phyloP scores from a whole-genome alignment of 2,797 vertebrate genomes.

The Thamnophis elegans region DNA sequence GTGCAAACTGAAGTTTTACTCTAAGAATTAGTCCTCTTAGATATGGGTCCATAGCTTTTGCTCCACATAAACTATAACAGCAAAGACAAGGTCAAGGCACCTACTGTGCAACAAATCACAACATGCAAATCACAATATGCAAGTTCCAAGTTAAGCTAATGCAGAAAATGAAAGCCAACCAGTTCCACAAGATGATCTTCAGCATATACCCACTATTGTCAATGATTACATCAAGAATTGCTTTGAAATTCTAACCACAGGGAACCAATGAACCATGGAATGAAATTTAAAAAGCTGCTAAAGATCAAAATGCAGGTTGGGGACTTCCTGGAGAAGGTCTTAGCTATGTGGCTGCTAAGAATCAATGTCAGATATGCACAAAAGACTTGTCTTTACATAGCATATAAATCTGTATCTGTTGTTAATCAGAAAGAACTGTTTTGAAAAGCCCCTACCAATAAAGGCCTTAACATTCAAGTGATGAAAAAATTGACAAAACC shows the following conservation, averaged over 20 bases:
- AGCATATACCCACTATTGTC: neutral
- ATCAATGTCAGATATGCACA: neutral
- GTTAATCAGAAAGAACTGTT: neutral
- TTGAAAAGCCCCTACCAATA: neutral
- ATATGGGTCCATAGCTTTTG: neutral
- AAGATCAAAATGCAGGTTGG: neutral
- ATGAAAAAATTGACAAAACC: neutral
- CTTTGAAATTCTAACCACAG: neutral
- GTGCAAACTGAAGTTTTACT: neutral
- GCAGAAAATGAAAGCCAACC: neutral
- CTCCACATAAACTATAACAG: neutral
- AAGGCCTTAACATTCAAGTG: neutral
- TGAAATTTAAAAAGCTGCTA: neutral
- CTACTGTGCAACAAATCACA: neutral
- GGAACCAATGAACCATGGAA: neutral
- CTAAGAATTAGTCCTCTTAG: neutral
- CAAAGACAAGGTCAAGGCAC: neutral
- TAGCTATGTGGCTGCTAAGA: neutral
- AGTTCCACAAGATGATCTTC: neutral
- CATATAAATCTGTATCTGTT: neutral
- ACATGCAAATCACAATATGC: neutral
- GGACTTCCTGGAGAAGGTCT: neutral
- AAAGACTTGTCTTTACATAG: neutral
- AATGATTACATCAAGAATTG: neutral
- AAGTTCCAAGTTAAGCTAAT: neutral